phyloP scores from a whole-genome alignment of 2,888 invertebrate genomes.

The Drosophila aldrichi region DNA sequence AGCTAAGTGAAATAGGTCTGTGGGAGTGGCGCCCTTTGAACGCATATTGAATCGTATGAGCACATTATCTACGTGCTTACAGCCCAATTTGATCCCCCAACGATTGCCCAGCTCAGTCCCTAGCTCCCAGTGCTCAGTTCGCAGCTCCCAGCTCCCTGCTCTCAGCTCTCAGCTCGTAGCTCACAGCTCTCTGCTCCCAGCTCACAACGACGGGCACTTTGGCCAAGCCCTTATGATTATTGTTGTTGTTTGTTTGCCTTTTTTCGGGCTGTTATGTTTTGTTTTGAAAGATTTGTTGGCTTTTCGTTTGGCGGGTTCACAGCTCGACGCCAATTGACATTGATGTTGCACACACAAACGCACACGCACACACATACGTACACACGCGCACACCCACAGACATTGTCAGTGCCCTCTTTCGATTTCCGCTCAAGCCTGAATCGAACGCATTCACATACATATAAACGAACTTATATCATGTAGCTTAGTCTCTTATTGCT shows the following conservation, averaged over 20 bases:
- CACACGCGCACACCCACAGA: conserved; percentile 18
- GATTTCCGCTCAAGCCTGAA: conserved; percentile 63
- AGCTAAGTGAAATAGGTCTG: conserved; percentile 16
- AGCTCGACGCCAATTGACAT: conserved; percentile 59
- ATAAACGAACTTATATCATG: conserved; percentile 65
- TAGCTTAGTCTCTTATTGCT: conserved; percentile 64
- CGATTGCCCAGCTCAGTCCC: conserved; percentile 57
- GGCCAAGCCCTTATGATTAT: conserved; percentile 29
- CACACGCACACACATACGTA: neutral
- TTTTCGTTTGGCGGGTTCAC: conserved; percentile 55
- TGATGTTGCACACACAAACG: conserved; percentile 39
- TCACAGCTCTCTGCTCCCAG: neutral
- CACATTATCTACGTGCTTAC: conserved; percentile 83
- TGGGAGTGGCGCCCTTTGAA: conserved; percentile 32
- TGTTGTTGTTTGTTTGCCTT: conserved; percentile 9
- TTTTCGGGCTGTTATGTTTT: conserved; percentile 45
- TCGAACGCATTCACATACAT: conserved; percentile 6
- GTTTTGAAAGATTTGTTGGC: conserved; percentile 72
- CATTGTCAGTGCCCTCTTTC: conserved; percentile 57
- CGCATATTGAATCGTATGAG: conserved; percentile 71
- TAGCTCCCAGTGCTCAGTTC: neutral
- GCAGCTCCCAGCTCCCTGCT: conserved; percentile 21
- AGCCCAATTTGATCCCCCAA: conserved; percentile 81
- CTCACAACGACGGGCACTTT: conserved; percentile 5
- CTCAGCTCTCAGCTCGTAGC: too few relatives aligned